Conservation (phyloP, 2,797 vertebrate genomes). For the Syndactyla subalaris region DNA sequence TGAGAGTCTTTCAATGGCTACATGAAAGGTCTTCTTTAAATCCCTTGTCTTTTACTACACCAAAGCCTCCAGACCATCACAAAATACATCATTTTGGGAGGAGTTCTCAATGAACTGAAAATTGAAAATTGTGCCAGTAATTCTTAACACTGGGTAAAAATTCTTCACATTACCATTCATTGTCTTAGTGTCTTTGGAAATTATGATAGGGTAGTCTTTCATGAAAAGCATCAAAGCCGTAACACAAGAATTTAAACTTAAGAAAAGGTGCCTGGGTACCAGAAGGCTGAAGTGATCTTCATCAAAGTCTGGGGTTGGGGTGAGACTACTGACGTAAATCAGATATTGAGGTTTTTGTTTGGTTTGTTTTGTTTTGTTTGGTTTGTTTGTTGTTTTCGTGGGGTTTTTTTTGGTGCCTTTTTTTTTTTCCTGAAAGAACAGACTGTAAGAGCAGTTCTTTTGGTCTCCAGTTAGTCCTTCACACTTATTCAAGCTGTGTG, state of each 20-base stretch:
- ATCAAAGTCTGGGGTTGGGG: background rate
- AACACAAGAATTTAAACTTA: background rate
- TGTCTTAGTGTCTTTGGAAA: background rate
- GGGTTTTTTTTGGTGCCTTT: too few relatives aligned
- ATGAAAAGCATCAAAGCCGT: background rate
- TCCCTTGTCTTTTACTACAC: background rate
- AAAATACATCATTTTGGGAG: background rate
- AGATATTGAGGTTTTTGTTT: background rate
- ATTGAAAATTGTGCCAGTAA: background rate
- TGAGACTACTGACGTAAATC: background rate
- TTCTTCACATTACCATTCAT: background rate
- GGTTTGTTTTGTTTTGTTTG: too few relatives aligned
- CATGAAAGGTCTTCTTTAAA: background rate
- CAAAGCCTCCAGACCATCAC: background rate
- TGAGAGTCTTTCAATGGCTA: background rate
- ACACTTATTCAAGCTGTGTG: background rate
- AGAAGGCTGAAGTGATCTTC: background rate
- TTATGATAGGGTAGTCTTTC: background rate
- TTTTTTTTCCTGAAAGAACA: background rate
- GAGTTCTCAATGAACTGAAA: background rate
- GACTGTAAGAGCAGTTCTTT: background rate
- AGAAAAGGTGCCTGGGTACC: background rate
- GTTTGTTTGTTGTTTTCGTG: too few relatives aligned
- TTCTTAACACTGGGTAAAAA: background rate
- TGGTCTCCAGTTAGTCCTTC: background rate